Percentiles rank a stretch among this genome's conserved stretches.
Conservation (phyloP, 2,113 vertebrate genomes). For the Eretmochelys imbricata region DNA sequence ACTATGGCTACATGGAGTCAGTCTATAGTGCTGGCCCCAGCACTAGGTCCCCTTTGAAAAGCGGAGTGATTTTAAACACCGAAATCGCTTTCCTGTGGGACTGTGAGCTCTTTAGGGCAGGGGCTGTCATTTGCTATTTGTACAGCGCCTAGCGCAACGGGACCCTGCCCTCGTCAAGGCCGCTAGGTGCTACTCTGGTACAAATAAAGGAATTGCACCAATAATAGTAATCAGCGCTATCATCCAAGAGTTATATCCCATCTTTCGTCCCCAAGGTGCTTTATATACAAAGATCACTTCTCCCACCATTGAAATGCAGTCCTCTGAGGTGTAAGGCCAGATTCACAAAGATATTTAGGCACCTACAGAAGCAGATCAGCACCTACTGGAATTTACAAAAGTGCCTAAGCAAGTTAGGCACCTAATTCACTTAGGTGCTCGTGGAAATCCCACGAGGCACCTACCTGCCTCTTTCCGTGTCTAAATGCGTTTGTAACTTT, state of each 20-base stretch:
- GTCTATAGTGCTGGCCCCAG: background rate
- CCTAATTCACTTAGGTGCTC: background rate
- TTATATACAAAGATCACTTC: background rate
- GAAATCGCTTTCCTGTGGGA: background rate
- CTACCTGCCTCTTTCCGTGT: too few relatives aligned
- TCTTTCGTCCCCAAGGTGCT: too few relatives aligned
- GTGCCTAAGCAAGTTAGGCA: too few relatives aligned
- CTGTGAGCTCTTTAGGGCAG: background rate
- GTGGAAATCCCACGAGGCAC: background rate
- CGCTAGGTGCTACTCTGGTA: background rate
- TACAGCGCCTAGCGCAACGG: background rate
- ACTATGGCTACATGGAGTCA: background rate
- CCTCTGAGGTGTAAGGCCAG: background rate
- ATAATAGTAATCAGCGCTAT: too few relatives aligned
- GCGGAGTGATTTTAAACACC: background rate
- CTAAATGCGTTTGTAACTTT: too few relatives aligned
- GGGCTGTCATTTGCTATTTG: background rate
- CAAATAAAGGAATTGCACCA: background rate
- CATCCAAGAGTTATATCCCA: too few relatives aligned
- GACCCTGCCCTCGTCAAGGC: background rate
- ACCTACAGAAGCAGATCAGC: background rate
- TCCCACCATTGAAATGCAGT: background rate
- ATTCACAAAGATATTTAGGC: background rate
- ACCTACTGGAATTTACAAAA: background rate
- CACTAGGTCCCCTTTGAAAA: background rate